Base-by-base conservation (phyloP, 1,140 invertebrate genomes). In the Protaetia brevitarsis region DNA sequence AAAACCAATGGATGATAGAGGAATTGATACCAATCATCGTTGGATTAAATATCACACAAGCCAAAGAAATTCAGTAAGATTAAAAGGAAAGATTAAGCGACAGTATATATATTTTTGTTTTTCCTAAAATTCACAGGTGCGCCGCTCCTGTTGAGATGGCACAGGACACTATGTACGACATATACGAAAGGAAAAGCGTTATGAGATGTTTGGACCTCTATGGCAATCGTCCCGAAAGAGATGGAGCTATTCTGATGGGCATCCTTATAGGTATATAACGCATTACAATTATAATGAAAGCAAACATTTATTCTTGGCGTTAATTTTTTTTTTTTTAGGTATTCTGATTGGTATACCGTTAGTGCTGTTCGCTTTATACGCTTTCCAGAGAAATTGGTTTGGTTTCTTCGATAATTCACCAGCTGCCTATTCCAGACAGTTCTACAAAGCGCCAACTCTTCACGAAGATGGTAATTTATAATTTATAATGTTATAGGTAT, bases 1-100 rank as follows among this genome's bases (percentile, higher is more conserved):
- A 86, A 41, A 91, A 90, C 69, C 85, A 88, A 73, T 88, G 88
- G 83, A 82, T 92, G 77, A 85, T 92, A 0, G 81, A 84, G 27
- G 79, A 79, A 8, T 73, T 89, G 26, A 82, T 86, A 6, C 80
- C 82, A 0, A 76, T 81, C 41, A 77, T 76, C 59, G 23, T 71
- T 2, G 69, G 71, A 64, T 72, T 78, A 7, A 72, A 77, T 29
- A 66, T 68, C 11, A 57, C 57, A 58, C 2, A 69, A 27, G 73
- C 71, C 6, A 67, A 69, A 34, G 26, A 61, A 45, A 61, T 77
- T 5, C 71, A 56, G 75, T 76, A 71, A 13, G 41, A 1, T 0
- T 10, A 11, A 13, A 34, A 31, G 29, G 37, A 5, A 36, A 27
- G n/a, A 8, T 45, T n/a, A 26, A 58, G n/a, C n/a, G n/a, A 1